phyloP scores from a whole-genome alignment of 2,797 vertebrate species.

The Myotis pilosus region DNA sequence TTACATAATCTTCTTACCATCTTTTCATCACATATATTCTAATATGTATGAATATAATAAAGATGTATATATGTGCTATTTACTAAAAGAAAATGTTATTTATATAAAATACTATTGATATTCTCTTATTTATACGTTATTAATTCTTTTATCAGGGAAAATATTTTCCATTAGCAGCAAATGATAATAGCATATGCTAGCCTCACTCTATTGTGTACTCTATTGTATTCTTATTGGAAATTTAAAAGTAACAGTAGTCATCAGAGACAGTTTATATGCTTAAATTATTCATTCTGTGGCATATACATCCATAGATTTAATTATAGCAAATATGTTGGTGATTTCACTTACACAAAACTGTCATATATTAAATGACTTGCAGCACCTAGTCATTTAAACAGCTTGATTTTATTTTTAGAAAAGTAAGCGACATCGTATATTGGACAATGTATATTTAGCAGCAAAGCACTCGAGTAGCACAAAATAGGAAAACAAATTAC shows the following conservation, averaged over 20 bases:
- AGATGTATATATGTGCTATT: background rate
- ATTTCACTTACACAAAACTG: background rate
- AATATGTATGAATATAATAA: background rate
- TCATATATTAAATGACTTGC: background rate
- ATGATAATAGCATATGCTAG: background rate
- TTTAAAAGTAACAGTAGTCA: slow-evolving; percentile 5
- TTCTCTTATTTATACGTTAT: background rate
- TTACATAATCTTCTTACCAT: background rate
- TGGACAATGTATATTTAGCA: background rate
- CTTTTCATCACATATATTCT: background rate
- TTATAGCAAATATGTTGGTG: slow-evolving; percentile 6
- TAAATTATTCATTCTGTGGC: slow-evolving; percentile 28
- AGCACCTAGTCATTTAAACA: background rate
- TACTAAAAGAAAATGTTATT: background rate
- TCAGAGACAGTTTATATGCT: background rate
- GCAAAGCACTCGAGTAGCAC: background rate
- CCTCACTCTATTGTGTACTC: background rate
- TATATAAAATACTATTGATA: background rate
- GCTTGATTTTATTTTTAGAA: slow-evolving; percentile 8
- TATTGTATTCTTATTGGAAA: background rate
- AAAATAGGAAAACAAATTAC: background rate
- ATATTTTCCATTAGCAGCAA: background rate
- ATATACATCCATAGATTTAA: slow-evolving; percentile 20
- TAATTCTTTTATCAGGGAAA: background rate
- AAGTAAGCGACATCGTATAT: background rate